Percentiles rank a stretch among this genome's conserved stretches.
Conservation (phyloP, 2,797 vertebrate species). For the Champsocephalus esox region DNA sequence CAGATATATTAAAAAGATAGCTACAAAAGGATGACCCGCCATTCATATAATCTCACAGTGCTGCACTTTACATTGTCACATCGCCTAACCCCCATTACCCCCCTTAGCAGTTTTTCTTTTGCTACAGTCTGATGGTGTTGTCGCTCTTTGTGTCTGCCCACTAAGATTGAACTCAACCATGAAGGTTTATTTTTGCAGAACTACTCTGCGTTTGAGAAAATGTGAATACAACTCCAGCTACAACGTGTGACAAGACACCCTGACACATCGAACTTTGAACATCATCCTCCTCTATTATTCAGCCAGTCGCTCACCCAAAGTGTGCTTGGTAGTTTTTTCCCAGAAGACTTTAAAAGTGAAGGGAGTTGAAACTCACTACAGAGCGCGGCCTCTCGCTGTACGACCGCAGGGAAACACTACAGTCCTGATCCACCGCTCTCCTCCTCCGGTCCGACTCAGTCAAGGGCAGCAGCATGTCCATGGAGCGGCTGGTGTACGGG, state of each 20-base stretch:
- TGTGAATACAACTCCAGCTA: conserved; percentile 7
- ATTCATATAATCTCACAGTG: neutral
- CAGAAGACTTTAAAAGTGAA: conserved; percentile 12
- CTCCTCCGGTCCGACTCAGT: conserved; percentile 86
- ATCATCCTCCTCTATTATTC: conserved; percentile 14
- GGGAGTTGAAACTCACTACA: conserved; percentile 83
- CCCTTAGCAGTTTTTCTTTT: neutral
- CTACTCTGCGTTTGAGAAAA: neutral
- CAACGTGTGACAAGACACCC: conserved; percentile 10
- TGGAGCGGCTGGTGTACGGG: conserved; percentile 90
- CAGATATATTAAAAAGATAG: neutral
- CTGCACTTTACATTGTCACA: neutral
- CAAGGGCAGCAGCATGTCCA: conserved; percentile 90
- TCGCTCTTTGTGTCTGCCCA: neutral
- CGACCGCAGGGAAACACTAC: conserved; percentile 80
- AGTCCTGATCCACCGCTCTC: conserved; percentile 87
- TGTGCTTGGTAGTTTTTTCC: neutral
- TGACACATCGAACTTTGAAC: conserved; percentile 10
- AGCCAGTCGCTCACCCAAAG: conserved; percentile 11
- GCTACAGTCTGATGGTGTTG: neutral
- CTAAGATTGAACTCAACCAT: conserved; percentile 2
- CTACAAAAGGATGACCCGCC: neutral
- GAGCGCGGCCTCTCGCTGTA: conserved; percentile 88
- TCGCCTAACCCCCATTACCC: neutral
- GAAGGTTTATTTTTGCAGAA: conserved; percentile 1